Conservation (phyloP, 2,113 vertebrate species). For the Cynopterus brachyotis region DNA sequence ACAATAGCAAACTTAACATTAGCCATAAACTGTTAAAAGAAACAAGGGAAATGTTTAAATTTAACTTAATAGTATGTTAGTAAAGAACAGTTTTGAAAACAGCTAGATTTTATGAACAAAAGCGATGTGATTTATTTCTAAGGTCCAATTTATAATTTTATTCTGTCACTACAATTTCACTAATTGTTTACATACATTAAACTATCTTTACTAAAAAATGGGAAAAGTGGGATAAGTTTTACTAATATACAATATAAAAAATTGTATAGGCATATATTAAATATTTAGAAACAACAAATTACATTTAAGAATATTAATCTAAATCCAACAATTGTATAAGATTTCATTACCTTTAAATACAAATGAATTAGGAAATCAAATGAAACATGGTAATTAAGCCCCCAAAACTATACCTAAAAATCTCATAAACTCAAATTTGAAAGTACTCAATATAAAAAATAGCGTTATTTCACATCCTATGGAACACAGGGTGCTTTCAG, state of each 20-base stretch:
- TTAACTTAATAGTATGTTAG: not conserved
- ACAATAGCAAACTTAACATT: not conserved
- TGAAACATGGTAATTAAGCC: not conserved
- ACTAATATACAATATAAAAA: not conserved
- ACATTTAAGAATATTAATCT: not conserved
- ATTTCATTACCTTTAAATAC: conserved; percentile 26
- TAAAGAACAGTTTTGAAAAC: not conserved
- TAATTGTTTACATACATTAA: not conserved
- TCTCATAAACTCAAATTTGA: not conserved
- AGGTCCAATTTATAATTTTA: not conserved
- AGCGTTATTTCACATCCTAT: too few species aligned
- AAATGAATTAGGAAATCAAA: not conserved
- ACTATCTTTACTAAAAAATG: not conserved
- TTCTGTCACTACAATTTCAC: not conserved
- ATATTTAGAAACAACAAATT: not conserved
- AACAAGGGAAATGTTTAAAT: not conserved
- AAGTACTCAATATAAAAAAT: not conserved
- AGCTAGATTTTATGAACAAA: not conserved
- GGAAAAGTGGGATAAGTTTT: not conserved
- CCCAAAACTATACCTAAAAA: not conserved
- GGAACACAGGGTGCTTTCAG: not conserved
- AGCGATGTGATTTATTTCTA: not conserved
- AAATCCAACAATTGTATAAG: not conserved
- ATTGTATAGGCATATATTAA: not conserved
- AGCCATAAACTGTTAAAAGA: not conserved